A percentile compares a stretch with the other conserved stretches of the same genome.
phyloP scores from a whole-genome alignment of 2,797 vertebrate genomes.

The Periophthalmus magnuspinnatus region DNA sequence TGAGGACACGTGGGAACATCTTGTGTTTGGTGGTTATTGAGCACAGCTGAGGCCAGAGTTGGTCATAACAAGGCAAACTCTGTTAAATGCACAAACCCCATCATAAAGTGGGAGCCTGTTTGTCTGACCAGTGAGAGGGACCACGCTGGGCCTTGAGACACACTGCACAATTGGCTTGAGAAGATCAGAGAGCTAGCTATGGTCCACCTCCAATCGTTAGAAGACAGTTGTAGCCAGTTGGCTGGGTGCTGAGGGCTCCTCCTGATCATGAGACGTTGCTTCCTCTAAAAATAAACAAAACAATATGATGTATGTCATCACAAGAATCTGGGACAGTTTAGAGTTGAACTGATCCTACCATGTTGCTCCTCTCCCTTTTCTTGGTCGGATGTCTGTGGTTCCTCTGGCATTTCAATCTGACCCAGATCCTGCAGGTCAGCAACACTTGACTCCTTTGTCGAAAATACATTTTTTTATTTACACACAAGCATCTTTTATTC shows the following conservation, averaged over 20 bases:
- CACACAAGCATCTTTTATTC: neutral
- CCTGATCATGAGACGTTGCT: slow-evolving; percentile 45
- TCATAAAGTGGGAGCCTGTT: slow-evolving; percentile 58
- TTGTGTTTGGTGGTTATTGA: slow-evolving; percentile 19
- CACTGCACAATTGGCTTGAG: slow-evolving; percentile 32
- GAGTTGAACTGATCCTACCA: slow-evolving; percentile 43
- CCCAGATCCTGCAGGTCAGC: slow-evolving; percentile 59
- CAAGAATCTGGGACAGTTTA: slow-evolving; percentile 11
- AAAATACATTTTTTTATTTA: neutral
- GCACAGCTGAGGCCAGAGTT: slow-evolving; percentile 26
- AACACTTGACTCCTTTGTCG: slow-evolving; percentile 58
- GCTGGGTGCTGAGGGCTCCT: slow-evolving; percentile 49
- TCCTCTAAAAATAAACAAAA: slow-evolving; percentile 43
- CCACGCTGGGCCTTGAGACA: slow-evolving; percentile 41
- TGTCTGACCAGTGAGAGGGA: slow-evolving; percentile 65
- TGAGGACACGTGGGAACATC: slow-evolving; percentile 10
- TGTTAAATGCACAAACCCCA: slow-evolving; percentile 66
- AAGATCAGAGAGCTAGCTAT: slow-evolving; percentile 17
- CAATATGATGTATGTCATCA: slow-evolving; percentile 4
- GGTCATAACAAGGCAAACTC: slow-evolving; percentile 60
- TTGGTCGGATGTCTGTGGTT: slow-evolving; percentile 38
- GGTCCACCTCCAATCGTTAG: slow-evolving; percentile 34
- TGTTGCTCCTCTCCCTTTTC: slow-evolving; percentile 43
- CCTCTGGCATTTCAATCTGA: slow-evolving; percentile 50
- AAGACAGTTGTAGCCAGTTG: slow-evolving; percentile 50